A percentile compares a stretch with the other conserved stretches of the same genome.
Evolutionary conservation across 2,113 vertebrate genomes (phyloP).

Genomic region (Phrynosoma platyrhinos): DNA sequence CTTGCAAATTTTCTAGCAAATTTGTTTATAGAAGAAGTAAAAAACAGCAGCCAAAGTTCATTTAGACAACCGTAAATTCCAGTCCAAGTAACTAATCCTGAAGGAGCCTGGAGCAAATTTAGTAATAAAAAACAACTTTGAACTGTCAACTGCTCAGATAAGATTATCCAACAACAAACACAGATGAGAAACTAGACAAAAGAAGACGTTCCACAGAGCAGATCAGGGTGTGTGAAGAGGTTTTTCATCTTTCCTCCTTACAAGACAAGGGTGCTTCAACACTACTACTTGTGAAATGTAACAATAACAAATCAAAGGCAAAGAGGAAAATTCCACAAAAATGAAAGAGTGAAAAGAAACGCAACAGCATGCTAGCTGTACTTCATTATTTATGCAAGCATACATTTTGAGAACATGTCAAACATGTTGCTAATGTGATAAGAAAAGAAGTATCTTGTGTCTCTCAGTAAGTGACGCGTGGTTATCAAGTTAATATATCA

Average conservation of each 20-base stretch:
- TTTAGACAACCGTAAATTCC: not conserved
- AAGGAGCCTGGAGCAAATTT: conserved; percentile 16
- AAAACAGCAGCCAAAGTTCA: conserved; percentile 10
- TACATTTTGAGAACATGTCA: not conserved
- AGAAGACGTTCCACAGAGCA: no score
- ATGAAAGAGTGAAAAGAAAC: not conserved
- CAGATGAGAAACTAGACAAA: not conserved
- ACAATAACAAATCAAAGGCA: not conserved
- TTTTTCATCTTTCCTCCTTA: not conserved
- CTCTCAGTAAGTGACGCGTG: not conserved
- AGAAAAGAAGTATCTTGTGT: not conserved
- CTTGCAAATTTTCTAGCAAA: not conserved
- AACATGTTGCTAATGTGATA: not conserved
- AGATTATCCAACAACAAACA: conserved; percentile 8
- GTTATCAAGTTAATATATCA: not conserved
- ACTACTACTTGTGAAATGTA: not conserved
- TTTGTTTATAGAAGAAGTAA: not conserved
- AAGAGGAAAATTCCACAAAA: not conserved
- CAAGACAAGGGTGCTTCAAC: conserved; percentile 17
- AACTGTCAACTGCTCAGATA: not conserved
- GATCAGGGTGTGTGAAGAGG: not conserved
- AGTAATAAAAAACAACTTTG: conserved; percentile 1
- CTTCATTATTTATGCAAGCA: not conserved
- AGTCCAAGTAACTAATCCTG: not conserved
- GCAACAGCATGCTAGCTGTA: not conserved